Conservation (phyloP, 2,797 vertebrate species). For the Leucoraja ocellata region DNA sequence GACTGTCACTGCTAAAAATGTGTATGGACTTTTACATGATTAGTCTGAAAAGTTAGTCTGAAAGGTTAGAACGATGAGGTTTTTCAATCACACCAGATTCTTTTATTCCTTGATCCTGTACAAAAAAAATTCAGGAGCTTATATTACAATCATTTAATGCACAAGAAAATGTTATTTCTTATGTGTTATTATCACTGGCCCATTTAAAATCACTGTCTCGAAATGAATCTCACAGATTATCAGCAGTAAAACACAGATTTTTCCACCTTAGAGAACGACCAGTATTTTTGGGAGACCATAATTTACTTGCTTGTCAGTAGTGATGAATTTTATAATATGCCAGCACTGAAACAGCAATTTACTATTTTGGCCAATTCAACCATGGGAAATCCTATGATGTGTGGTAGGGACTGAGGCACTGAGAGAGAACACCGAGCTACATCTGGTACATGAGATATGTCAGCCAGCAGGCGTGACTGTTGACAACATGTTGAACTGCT, state of each 20-base stretch:
- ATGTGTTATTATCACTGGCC: not conserved
- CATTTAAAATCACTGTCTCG: not conserved
- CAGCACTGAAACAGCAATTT: not conserved
- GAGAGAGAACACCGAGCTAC: conserved; percentile 16
- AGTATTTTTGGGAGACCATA: not conserved
- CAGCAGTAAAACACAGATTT: not conserved
- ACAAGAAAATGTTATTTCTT: not conserved
- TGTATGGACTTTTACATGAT: not conserved
- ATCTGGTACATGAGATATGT: conserved; percentile 17
- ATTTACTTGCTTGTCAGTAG: not conserved
- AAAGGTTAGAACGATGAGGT: no score
- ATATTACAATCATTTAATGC: not conserved
- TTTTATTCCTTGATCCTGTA: not conserved
- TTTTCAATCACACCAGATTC: not conserved
- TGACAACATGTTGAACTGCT: not conserved
- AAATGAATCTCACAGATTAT: not conserved
- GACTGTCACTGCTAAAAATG: conserved; percentile 37
- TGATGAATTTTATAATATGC: not conserved
- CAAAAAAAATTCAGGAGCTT: not conserved
- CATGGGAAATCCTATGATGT: not conserved
- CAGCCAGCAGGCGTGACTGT: not conserved
- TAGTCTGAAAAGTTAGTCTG: not conserved
- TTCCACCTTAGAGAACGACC: not conserved
- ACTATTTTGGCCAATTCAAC: not conserved
- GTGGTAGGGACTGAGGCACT: not conserved